phyloP scores from a whole-genome alignment of 2,888 invertebrate species.

The Melipona beecheii region DNA sequence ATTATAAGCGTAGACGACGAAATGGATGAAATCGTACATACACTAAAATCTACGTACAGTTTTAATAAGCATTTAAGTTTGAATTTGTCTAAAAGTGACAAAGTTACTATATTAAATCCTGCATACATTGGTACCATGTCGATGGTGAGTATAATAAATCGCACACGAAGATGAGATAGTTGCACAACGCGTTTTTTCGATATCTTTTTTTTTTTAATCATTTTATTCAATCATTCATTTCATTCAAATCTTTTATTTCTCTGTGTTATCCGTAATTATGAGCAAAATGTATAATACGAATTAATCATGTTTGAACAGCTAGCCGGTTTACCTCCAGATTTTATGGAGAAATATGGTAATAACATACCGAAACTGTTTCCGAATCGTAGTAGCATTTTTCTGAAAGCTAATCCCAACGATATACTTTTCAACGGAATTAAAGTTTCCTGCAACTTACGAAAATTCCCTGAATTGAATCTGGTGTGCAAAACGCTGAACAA shows the following conservation, averaged over 20 bases:
- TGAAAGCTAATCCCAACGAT: slow-evolving; percentile 85
- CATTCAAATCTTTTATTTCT: background rate
- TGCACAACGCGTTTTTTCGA: background rate
- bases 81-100: slow-evolving; percentile 84
- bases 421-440: slow-evolving; percentile 86
- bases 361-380: slow-evolving; percentile 86
- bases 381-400: slow-evolving; percentile 85
- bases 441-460: slow-evolving; percentile 84
- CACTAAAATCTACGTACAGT: slow-evolving; percentile 85
- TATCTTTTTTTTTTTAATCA: background rate
- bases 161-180: background rate
- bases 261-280: background rate
- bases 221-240: background rate
- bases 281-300: background rate
- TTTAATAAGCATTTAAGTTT: slow-evolving; percentile 85
- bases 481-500: slow-evolving; percentile 66
- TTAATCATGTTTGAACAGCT: slow-evolving; percentile 80
- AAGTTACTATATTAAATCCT: slow-evolving; percentile 86
- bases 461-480: slow-evolving; percentile 64
- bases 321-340: slow-evolving; percentile 83
- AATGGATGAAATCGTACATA: slow-evolving; percentile 85
- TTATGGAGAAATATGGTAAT: slow-evolving; percentile 85
- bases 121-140: slow-evolving; percentile 85
- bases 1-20: slow-evolving; percentile 85
- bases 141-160: slow-evolving; percentile 63